phyloP scores from a whole-genome alignment of 1,140 invertebrate genomes.

The Psix sp. region DNA sequence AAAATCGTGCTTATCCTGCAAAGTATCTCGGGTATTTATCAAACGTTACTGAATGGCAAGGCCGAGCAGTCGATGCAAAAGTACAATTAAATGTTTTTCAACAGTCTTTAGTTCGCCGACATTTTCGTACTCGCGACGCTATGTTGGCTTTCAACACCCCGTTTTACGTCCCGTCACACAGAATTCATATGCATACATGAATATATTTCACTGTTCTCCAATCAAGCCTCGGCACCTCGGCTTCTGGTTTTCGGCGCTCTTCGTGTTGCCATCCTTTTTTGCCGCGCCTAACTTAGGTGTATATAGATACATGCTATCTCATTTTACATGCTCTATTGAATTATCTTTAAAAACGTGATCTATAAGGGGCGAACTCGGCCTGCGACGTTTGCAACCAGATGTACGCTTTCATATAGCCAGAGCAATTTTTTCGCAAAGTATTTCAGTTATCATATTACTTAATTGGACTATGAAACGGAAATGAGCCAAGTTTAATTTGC shows the following conservation, averaged over 20 bases:
- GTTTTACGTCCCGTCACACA: slow-evolving; percentile 55
- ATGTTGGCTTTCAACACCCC: slow-evolving; percentile 54
- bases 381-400: not conserved
- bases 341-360: slow-evolving; percentile 28
- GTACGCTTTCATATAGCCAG: not conserved
- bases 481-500: slow-evolving; percentile 6
- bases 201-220: slow-evolving; percentile 66
- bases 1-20: not conserved
- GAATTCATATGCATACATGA: slow-evolving; percentile 68
- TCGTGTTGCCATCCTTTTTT: slow-evolving; percentile 36
- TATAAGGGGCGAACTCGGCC: not conserved
- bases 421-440: slow-evolving; percentile 9
- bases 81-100: slow-evolving; percentile 66
- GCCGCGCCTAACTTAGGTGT: slow-evolving; percentile 8
- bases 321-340: slow-evolving; percentile 39
- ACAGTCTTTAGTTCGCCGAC: slow-evolving; percentile 50
- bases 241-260: slow-evolving; percentile 41
- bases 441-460: slow-evolving; percentile 18
- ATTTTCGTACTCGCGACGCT: slow-evolving; percentile 57
- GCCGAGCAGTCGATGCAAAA: slow-evolving; percentile 32
- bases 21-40: slow-evolving; percentile 36
- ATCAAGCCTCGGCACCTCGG: slow-evolving; percentile 59
- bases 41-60: slow-evolving; percentile 29
- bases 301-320: slow-evolving; percentile 20
- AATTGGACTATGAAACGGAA: slow-evolving; percentile 18